phyloP scores from a whole-genome alignment of 2,797 vertebrate genomes.

The Masticophis lateralis region DNA sequence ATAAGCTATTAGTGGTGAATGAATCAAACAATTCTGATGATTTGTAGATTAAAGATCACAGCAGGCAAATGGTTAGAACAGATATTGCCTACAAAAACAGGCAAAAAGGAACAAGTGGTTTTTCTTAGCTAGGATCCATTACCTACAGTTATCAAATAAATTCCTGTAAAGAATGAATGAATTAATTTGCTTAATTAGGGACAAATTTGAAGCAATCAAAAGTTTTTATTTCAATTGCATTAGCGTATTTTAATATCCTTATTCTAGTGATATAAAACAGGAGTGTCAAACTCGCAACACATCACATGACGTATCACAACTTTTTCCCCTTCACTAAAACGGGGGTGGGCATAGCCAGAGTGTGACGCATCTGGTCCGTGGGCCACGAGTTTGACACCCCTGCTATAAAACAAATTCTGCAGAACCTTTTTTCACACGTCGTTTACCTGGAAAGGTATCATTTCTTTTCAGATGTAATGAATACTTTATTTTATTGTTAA shows the following conservation, averaged over 20 bases:
- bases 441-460: neutral
- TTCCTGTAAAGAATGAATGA: neutral
- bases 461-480: neutral
- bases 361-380: accelerated
- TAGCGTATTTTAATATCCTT: neutral
- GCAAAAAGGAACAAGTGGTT: neutral
- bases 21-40: neutral
- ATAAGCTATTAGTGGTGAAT: neutral
- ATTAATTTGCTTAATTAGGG: neutral
- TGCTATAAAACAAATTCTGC: neutral
- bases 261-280: neutral
- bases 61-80: neutral
- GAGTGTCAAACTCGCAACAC: too few species aligned
- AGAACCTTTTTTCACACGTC: neutral
- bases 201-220: neutral
- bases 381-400: too few species aligned
- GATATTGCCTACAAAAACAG: neutral
- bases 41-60: neutral
- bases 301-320: too few species aligned
- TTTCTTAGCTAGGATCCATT: neutral
- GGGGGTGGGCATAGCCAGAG: too few species aligned
- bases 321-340: too few species aligned
- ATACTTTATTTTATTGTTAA: neutral
- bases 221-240: neutral
- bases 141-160: neutral